Evolutionary conservation across 2,113 vertebrate genomes (phyloP), one percentile per base, ranked within the genome.

Genomic region (Melanerpes aurifrons): DNA sequence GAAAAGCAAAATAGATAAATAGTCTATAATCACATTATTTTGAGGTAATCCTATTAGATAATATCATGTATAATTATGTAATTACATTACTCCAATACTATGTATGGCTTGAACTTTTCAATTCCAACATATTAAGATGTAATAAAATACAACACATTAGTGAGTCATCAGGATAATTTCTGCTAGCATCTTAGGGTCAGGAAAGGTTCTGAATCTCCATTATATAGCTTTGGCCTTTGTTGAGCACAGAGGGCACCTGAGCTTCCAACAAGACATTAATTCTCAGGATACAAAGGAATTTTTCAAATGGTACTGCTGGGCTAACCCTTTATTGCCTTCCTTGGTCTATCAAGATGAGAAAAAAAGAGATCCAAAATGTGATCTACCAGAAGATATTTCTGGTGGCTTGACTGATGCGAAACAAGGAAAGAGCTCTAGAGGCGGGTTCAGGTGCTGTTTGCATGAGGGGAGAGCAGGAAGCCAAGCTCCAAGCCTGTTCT

Each of bases 81-180:
- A 96, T 96, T 81, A 22, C 76, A 94, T 96, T 96, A 96, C 91
- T 95, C 87, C 92, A 94, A 95, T 96, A 81, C 94, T 95, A 95
- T 88, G 90, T 92, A 96, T 96, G 95, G 92, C 94, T 95, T 96
- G 93, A 96, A 96, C 93, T 96, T 96, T 95, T 96, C 95, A 96
- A 95, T 96, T 96, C 87, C 94, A 95, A 79, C 96, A 92, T 96
- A 96, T 96, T 95, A 96, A 95, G 95, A 80, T 92, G 96, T 96
- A 96, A 96, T 96, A 96, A 96, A 96, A 96, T 90, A 96, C 95
- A 96, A 96, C 96, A 96, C 95, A 94, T 96, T 96, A 95, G 94
- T 96, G 96, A 96, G 87, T 96, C 96, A 96, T 81, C 93, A 93
- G 90, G 74, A 86, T 92, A 90, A 94, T 94, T 93, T 93, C 80